A percentile compares a stretch with the other conserved stretches of the same genome.
Conservation (phyloP, 2,888 invertebrate species). For the Cyaniris semiargus region DNA sequence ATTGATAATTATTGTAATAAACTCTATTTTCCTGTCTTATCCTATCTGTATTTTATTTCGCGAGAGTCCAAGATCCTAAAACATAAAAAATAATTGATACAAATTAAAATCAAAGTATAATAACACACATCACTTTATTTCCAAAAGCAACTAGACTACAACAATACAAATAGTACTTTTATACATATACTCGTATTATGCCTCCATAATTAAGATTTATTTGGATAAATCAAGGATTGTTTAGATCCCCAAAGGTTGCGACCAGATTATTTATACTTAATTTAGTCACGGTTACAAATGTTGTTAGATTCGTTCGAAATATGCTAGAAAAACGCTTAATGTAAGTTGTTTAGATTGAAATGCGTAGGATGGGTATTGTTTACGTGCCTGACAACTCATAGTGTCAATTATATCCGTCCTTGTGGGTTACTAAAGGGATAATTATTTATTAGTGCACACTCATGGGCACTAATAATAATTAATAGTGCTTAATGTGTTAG, state of each 20-base stretch:
- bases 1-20: slow-evolving; percentile 12
- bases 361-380: too few species aligned
- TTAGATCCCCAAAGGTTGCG: neutral
- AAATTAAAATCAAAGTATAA: neutral
- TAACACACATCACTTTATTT: slow-evolving; percentile 19
- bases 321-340: too few species aligned
- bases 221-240: neutral
- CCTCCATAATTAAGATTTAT: neutral
- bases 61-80: neutral
- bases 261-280: too few species aligned
- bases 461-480: too few species aligned
- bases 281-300: too few species aligned
- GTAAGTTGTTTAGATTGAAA: too few species aligned
- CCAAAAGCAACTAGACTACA: slow-evolving; percentile 26
- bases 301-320: too few species aligned
- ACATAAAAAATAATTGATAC: neutral
- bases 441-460: too few species aligned
- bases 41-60: neutral
- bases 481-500: too few species aligned
- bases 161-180: slow-evolving; percentile 2
- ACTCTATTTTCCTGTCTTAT: slow-evolving; percentile 30
- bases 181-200: neutral
- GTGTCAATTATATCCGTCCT: too few species aligned
- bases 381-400: too few species aligned
- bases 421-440: too few species aligned